Conservation (phyloP, 92 coral and sea anemone genomes). For the Porites lobata region DNA sequence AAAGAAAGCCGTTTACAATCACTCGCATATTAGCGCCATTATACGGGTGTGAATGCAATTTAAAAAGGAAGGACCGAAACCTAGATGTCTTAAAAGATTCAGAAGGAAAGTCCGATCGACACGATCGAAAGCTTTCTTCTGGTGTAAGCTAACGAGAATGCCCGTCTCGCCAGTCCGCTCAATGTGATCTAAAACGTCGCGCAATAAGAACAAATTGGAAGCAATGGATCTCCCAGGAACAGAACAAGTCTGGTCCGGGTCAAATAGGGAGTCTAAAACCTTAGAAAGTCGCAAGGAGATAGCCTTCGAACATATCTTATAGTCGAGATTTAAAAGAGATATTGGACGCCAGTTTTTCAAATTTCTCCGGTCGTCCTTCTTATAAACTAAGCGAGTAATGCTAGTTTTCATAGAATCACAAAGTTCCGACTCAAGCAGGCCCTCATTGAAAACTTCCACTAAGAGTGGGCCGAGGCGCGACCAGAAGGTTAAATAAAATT, state of each 20-base stretch:
- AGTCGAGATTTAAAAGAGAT: not conserved
- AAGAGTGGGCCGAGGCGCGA: not conserved
- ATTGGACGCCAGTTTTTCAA: constrained; percentile 11
- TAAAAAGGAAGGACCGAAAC: constrained; percentile 7
- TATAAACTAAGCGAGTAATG: not conserved
- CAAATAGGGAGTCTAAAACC: not conserved
- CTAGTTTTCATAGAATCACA: not conserved
- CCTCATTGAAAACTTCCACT: not conserved
- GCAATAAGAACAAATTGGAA: not conserved
- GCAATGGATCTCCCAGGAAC: not conserved
- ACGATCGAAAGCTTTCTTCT: not conserved
- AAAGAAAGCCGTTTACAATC: not conserved
- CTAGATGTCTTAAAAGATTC: not conserved
- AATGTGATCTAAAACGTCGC: not conserved
- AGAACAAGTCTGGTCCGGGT: constrained; percentile 12
- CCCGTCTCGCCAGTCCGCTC: not conserved
- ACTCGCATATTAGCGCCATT: not conserved
- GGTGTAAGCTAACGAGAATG: not conserved
- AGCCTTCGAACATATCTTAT: not conserved
- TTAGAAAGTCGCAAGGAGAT: not conserved
- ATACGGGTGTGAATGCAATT: constrained; percentile 3
- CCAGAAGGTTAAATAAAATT: not conserved
- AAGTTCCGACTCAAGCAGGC: not conserved
- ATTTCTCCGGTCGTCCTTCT: not conserved
- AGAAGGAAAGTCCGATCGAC: constrained; percentile 26